Evolutionary conservation across 1,140 invertebrate species (phyloP).

Genomic region (Agrypnia vestita): DNA sequence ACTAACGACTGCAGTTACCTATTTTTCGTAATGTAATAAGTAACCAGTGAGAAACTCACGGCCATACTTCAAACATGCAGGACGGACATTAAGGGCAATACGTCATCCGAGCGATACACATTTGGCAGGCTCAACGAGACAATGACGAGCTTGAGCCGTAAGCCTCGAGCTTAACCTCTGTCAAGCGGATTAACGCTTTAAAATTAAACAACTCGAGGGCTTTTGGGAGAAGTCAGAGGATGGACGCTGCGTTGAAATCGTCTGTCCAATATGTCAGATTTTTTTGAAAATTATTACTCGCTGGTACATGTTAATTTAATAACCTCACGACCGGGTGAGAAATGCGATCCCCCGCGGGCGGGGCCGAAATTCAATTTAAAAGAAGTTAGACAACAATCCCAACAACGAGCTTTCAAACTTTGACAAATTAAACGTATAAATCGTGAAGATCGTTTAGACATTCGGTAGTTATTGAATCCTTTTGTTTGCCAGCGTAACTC

Average conservation of each 20-base stretch:
- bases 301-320: slow-evolving; percentile 11
- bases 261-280: not conserved
- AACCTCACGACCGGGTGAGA: not conserved
- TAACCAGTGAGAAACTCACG: too few species aligned
- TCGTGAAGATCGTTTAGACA: not conserved
- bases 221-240: not conserved
- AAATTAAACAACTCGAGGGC: not conserved
- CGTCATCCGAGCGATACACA: not conserved
- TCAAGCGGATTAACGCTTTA: slow-evolving; percentile 9
- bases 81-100: slow-evolving; percentile 15
- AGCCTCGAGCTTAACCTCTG: slow-evolving; percentile 2
- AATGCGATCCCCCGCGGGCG: not conserved
- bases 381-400: not conserved
- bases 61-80: not conserved
- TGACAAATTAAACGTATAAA: slow-evolving; percentile 14
- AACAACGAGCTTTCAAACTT: not conserved
- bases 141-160: not conserved
- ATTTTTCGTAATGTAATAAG: too few species aligned
- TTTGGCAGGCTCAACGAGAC: slow-evolving; percentile 8
- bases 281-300: not conserved
- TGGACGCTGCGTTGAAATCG: not conserved
- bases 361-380: not conserved
- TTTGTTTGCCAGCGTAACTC: not conserved
- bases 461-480: not conserved
- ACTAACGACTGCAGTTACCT: too few species aligned